Evolutionary conservation across 2,888 invertebrate genomes (phyloP), one percentile per base, ranked within the genome.

Genomic region (Drosophila peninsularis): DNA sequence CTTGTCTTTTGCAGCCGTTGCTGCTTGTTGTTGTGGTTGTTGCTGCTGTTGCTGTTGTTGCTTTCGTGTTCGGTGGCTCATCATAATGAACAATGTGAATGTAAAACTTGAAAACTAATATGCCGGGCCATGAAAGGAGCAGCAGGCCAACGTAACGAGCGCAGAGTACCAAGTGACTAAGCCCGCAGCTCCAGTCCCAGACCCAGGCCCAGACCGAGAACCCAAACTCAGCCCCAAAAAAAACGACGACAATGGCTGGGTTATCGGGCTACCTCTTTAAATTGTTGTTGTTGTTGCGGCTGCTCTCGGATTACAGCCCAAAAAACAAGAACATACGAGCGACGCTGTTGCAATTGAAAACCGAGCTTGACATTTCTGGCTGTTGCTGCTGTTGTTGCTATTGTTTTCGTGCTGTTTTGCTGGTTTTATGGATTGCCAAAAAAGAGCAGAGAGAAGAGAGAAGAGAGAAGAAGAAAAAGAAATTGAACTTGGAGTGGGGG

Each of bases 51-150:
- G 50, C 17, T 53, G 44, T 11, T 50, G 56, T 13, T 53, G 47
- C 68, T 62, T 79, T 80, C 78, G 57, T 78, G 75, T 77, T 69
- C 83, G 80, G 57, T 70, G 67, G 85, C 78, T 72, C 77, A 76
- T 82, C 86, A 86, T 80, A 84, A 78, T 80, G 85, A 75, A 79
- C 80, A 66, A 85, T 74, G 84, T 62, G 80, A 73, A 78, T 65
- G 82, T 42, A 75, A 52, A 71, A 62, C 24, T 56, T 82, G 88
- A 76, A 82, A 82, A 82, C 88, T 82, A 88, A 88, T 88, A 88
- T 82, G 88, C 69, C 72, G 65, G 52, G 66, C 81, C 82, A 81
- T 77, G 75, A 73, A 75, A 65, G 64, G 69, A 76, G 78, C 74
- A 68, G 39, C 60, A 45, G 53, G 53, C 60, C 73, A 62, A 56